Evolutionary conservation across 2,797 vertebrate species (phyloP), one percentile per base, ranked within the genome.

Genomic region (Cheracebus regulus): DNA sequence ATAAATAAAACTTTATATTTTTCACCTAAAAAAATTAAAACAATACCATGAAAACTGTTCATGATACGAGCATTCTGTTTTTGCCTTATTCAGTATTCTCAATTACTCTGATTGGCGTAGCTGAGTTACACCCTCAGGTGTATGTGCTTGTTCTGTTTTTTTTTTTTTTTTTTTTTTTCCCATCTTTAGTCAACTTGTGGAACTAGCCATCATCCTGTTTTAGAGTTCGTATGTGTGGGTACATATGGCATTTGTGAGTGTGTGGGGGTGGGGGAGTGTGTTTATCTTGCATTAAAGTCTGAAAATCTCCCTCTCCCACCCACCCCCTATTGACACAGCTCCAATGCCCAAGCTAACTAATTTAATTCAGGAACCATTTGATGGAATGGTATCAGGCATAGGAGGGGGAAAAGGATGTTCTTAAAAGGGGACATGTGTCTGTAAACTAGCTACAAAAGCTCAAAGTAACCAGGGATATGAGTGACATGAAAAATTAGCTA

Each of bases 1-100:
- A 97, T 90, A 98, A 98, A 98, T 97, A 87, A 82, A 94, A 97
- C 92, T 97, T 97, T 97, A 96, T 84, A 44, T 94, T 91, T 97
- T 96, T 92, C 78, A 90, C 79, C 93, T 93, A 97, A 98, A 97
- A 97, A 93, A 96, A 97, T 92, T 95, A 39, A 41, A 91, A 92
- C 52, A 75, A 52, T 96, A 13, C 84, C 81, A 93, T 86, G 44
- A 92, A 94, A 58, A 83, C 72, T 46, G 83, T 52, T 88, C 95
- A 87, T 97, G 90, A 88, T 92, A 4, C 7, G 96, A 97, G 85
- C 95, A 88, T 92, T 97, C 88, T 57, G 79, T 80, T 93, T 88
- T 88, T 91, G 93, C 91, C 86, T 84, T 78, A 79, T 92, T 90
- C 7, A 0, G 83, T 78, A 95, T 97, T 98, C 97, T 78, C 15